Evolutionary conservation across 2,888 invertebrate species (phyloP).

Genomic region (Gymnoscelis rufifasciata): DNA sequence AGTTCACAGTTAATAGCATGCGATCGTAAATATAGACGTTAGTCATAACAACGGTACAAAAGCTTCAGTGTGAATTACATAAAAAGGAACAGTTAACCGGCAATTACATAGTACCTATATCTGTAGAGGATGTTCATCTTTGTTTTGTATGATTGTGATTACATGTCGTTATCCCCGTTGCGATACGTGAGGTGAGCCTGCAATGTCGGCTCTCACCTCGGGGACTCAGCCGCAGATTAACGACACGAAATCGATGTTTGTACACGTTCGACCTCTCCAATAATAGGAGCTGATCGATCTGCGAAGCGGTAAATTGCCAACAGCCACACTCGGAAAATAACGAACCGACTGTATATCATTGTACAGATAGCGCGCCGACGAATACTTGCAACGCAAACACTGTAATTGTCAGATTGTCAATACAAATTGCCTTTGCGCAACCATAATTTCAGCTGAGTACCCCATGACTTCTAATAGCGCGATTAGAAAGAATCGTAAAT

Average conservation of each 20-base stretch:
- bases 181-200: conserved; percentile 69
- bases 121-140: conserved; percentile 26
- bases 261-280: conserved; percentile 77
- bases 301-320: conserved; percentile 69
- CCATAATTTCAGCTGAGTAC: conserved; percentile 29
- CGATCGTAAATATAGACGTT: conserved; percentile 4
- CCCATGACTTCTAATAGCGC: conserved; percentile 31
- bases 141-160: conserved; percentile 60
- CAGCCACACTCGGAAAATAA: conserved; percentile 67
- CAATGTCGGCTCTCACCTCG: conserved; percentile 63
- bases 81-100: conserved; percentile 19
- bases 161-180: conserved; percentile 59
- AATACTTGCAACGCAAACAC: conserved; percentile 41
- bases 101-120: conserved; percentile 15
- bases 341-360: conserved; percentile 58
- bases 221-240: conserved; percentile 62
- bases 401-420: conserved; percentile 59
- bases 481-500: conserved; percentile 35
- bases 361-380: conserved; percentile 41
- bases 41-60: conserved; percentile 6
- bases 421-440: conserved; percentile 39
- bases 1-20: conserved; percentile 22
- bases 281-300: conserved; percentile 75
- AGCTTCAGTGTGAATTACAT: conserved; percentile 13
- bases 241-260: conserved; percentile 77